These are phyloP conservation scores for Porites divaricata DNA, from an alignment of 92 coral and sea anemone genomes.

Conservation along the genomic window DNA sequence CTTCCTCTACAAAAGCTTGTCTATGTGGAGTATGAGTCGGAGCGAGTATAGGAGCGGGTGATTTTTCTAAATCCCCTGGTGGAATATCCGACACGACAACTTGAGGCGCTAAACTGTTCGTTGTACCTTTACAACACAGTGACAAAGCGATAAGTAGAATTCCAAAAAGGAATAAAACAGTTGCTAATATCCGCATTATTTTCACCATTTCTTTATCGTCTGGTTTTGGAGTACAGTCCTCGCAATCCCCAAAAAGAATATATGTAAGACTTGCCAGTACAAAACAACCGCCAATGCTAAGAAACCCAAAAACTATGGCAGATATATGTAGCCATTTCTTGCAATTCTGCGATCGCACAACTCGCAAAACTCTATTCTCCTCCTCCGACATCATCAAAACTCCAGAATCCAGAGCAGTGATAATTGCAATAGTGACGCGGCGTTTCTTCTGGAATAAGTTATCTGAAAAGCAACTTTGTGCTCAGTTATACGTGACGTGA, in stretches of 20 bases:
- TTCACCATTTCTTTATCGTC: conserved; percentile 48
- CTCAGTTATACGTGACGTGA: conserved; percentile 25
- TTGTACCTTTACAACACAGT: conserved; percentile 54
- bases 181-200: conserved; percentile 65
- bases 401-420: background rate
- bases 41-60: conserved; percentile 63
- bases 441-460: background rate
- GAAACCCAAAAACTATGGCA: conserved; percentile 59
- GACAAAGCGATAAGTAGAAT: conserved; percentile 68
- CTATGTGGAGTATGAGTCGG: conserved; percentile 42
- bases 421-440: background rate
- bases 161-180: conserved; percentile 68
- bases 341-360: conserved; percentile 2
- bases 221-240: conserved; percentile 46
- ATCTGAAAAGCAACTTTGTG: background rate
- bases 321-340: conserved; percentile 37
- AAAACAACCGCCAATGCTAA: conserved; percentile 71
- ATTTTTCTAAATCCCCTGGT: conserved; percentile 71
- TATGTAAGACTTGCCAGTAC: conserved; percentile 79
- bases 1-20: conserved; percentile 33
- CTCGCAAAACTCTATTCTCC: background rate
- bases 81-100: conserved; percentile 75
- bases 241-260: conserved; percentile 73
- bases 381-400: conserved; percentile 17
- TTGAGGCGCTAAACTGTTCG: conserved; percentile 41